These are phyloP conservation scores for Cephalopterus ornatus DNA, from an alignment of 2,113 vertebrate species.

Conservation along the genomic window DNA sequence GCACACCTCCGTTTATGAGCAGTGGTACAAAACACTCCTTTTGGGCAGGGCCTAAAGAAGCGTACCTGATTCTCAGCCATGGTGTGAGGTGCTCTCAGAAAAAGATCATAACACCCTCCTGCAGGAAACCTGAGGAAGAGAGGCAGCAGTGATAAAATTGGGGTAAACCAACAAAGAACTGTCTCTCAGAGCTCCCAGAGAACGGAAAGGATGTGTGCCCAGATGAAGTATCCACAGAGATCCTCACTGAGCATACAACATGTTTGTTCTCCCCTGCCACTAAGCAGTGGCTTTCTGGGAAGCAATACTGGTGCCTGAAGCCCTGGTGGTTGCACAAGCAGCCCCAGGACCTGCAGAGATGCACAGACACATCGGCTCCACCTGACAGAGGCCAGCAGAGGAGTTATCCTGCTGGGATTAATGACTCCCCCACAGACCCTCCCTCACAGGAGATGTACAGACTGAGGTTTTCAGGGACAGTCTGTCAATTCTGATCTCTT, in stretches of 20 bases:
- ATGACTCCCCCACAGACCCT: background rate
- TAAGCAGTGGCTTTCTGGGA: background rate
- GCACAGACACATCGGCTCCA: background rate
- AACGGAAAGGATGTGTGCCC: background rate
- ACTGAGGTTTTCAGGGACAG: background rate
- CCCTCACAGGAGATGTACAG: background rate
- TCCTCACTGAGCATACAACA: background rate
- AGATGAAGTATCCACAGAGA: background rate
- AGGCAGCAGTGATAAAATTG: background rate
- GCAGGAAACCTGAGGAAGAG: background rate
- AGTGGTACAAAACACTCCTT: background rate
- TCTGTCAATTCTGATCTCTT: background rate
- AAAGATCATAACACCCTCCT: background rate
- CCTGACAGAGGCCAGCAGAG: background rate
- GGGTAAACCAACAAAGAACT: background rate
- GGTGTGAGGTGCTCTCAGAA: background rate
- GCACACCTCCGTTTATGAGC: background rate
- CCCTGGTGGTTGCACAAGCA: background rate
- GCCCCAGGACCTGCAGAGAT: background rate
- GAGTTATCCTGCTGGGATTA: background rate
- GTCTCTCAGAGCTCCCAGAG: background rate
- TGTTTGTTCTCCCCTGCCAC: background rate
- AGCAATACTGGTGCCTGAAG: background rate
- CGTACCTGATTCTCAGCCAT: background rate
- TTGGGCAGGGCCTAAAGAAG: background rate